Conservation (phyloP, 2,113 vertebrate species). For the Perca fluviatilis region DNA sequence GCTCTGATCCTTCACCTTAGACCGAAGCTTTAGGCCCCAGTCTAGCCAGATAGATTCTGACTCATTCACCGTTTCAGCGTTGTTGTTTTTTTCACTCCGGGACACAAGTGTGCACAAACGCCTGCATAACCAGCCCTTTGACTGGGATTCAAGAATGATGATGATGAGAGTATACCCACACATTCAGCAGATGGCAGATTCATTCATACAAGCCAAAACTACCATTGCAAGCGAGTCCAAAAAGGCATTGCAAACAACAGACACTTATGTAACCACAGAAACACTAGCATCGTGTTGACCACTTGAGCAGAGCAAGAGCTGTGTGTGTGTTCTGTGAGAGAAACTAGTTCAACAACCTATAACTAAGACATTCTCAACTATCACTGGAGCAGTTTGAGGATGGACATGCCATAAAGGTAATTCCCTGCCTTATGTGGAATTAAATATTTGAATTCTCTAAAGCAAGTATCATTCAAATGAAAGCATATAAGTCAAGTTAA, state of each 20-base stretch:
- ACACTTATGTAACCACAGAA: neutral
- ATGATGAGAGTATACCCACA: slow-evolving; percentile 13
- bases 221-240: neutral
- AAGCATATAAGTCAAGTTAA: slow-evolving; percentile 12
- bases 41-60: slow-evolving; percentile 27
- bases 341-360: neutral
- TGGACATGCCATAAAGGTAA: neutral
- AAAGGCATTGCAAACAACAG: neutral
- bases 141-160: slow-evolving; percentile 42
- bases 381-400: neutral
- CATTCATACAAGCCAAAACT: slow-evolving; percentile 19
- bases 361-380: neutral
- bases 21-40: slow-evolving; percentile 10
- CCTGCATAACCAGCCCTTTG: slow-evolving; percentile 43
- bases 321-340: neutral
- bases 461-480: slow-evolving; percentile 4
- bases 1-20: slow-evolving; percentile 34
- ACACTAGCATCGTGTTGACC: neutral
- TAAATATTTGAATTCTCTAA: neutral
- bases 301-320: neutral
- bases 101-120: slow-evolving; percentile 5
- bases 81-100: slow-evolving; percentile 4
- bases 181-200: slow-evolving; percentile 40
- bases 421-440: slow-evolving; percentile 6
- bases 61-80: slow-evolving; percentile 27